Evolutionary conservation across 1,140 invertebrate species (phyloP).

Genomic region (Asbolus verrucosus): DNA sequence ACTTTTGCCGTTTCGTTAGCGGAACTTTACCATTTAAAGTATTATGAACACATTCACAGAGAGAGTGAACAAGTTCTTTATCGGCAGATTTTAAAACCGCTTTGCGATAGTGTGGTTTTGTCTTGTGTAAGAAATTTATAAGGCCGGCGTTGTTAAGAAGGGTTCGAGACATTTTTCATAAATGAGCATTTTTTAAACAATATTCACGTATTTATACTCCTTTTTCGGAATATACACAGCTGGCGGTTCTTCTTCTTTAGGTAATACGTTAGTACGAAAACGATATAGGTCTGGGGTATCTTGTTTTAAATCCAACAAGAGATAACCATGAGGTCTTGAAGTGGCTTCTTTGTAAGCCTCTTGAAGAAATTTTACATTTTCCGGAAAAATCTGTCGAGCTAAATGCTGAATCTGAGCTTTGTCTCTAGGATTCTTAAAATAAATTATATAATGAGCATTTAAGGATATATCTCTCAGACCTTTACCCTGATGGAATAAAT

Average conservation of each 20-base stretch:
- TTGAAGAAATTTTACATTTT: slow-evolving; percentile 63
- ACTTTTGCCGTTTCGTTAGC: slow-evolving; percentile 38
- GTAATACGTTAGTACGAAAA: no score
- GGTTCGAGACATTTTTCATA: no score
- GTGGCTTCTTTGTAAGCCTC: slow-evolving; percentile 64
- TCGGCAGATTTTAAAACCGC: no score
- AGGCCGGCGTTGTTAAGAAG: no score
- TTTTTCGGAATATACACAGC: neutral
- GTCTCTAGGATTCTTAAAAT: no score
- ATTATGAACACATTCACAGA: no score
- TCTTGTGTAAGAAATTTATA: neutral
- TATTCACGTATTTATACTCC: no score
- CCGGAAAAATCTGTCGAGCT: slow-evolving; percentile 60
- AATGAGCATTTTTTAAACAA: no score
- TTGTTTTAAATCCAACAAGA: no score
- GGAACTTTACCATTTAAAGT: no score
- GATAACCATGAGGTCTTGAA: slow-evolving; percentile 57
- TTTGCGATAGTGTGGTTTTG: no score
- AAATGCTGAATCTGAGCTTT: slow-evolving; percentile 63
- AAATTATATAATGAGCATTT: slow-evolving; percentile 63
- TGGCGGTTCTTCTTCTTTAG: neutral
- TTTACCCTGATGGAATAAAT: slow-evolving; percentile 60
- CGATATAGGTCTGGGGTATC: no score
- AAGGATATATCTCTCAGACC: slow-evolving; percentile 62
- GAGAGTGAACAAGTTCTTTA: neutral